A percentile compares a stretch with the other conserved stretches of the same genome.
Conservation (phyloP, 2,113 vertebrate species). For the Psilopogon haemacephalus region DNA sequence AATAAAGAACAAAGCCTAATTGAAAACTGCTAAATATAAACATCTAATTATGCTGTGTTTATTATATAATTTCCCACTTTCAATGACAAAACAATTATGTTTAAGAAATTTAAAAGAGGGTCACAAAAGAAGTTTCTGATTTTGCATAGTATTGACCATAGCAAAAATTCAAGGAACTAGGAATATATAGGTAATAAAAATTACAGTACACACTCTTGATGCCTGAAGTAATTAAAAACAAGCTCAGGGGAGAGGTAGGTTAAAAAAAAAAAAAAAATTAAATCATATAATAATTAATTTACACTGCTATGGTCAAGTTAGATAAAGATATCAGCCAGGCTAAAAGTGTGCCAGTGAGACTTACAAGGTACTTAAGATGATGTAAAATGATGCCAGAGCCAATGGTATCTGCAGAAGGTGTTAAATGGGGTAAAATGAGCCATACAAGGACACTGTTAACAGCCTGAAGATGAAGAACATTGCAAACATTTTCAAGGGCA, state of each 20-base stretch:
- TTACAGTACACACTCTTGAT: background rate
- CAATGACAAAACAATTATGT: background rate
- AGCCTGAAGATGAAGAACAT: constrained; percentile 26
- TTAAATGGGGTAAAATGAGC: constrained; percentile 61
- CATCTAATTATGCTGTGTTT: background rate
- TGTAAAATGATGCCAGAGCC: constrained; percentile 41
- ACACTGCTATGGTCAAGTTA: background rate
- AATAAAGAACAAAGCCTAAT: background rate
- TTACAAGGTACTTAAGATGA: constrained; percentile 9
- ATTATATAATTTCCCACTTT: background rate
- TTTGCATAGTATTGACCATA: background rate
- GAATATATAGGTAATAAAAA: background rate
- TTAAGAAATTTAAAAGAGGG: background rate
- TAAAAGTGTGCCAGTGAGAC: background rate
- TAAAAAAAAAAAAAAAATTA: background rate
- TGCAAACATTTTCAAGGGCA: constrained; percentile 19
- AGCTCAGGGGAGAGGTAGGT: background rate
- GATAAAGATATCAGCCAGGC: background rate
- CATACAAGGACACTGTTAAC: constrained; percentile 53
- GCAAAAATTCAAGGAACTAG: background rate
- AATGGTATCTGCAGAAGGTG: constrained; percentile 11
- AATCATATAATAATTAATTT: background rate
- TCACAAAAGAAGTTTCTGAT: background rate
- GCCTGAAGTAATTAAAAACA: background rate
- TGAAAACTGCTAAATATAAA: background rate